Percentiles rank a stretch among this genome's conserved stretches.
Evolutionary conservation across 2,113 vertebrate species (phyloP).

Genomic region (Pseudois nayaur): DNA sequence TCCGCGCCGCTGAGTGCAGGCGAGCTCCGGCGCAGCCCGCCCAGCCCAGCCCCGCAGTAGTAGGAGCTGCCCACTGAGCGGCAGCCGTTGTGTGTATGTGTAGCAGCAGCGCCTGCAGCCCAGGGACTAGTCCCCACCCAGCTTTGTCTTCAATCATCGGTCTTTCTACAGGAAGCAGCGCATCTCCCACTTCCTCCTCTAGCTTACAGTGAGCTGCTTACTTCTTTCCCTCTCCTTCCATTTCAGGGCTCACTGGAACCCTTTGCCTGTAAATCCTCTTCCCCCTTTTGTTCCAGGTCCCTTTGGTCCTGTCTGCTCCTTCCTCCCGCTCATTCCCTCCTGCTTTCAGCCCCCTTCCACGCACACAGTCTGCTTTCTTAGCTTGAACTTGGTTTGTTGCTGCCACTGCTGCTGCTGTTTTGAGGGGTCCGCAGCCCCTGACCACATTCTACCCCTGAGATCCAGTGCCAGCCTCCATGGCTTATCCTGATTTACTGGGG

Average conservation of each 20-base stretch:
- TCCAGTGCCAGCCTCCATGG: neutral
- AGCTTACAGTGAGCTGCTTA: neutral
- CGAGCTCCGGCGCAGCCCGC: neutral
- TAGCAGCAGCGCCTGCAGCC: constrained; percentile 59
- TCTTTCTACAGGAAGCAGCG: constrained; percentile 76
- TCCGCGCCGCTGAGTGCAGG: neutral
- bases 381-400: neutral
- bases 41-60: constrained; percentile 51
- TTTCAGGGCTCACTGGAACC: neutral
- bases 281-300: neutral
- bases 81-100: neutral
- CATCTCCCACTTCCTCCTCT: constrained; percentile 78
- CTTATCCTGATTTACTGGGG: neutral
- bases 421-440: neutral
- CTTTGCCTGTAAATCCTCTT: neutral
- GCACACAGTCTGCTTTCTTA: neutral
- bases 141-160: constrained; percentile 79
- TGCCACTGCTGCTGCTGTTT: neutral
- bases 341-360: neutral
- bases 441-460: neutral
- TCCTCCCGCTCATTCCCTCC: neutral
- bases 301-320: neutral
- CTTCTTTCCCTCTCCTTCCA: neutral
- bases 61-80: constrained; percentile 47
- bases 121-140: constrained; percentile 78